Evolutionary conservation across 30 jellyfish, hydroid and myxozoan genomes (phyloP), one percentile per base, ranked within the genome.

Genomic region (Sanderia malayensis): DNA sequence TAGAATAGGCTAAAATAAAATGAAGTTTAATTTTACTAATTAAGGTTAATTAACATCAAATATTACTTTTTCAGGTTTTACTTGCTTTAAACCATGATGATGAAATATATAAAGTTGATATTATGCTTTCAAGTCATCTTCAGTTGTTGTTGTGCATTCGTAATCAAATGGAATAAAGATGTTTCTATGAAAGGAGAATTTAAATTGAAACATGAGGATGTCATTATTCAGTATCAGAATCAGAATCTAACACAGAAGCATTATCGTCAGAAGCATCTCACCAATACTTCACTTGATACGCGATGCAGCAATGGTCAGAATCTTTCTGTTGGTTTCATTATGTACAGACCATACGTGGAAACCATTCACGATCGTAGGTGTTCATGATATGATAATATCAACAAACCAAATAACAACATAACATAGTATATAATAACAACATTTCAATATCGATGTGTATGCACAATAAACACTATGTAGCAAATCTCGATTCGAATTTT

Each of bases 331-430:
- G 98, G 96, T 0, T 90, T 81, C 64, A 83, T 53, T 29, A 21
- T 75, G 58, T 75, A 76, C 67, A 71, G 91, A 20, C 95, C 98
- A n/a, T 90, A 90, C 31, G 81, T 80, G 2, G 94, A 82, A 52
- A 45, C 61, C 1, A 73, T 44, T 1, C 27, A 46, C 28, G 83
- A 72, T 29, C 67, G 92, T 55, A 46, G 46, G 73, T 28, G n/a
- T n/a, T n/a, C n/a, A n/a, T n/a, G n/a, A n/a, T n/a, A n/a, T n/a
- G n/a, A n/a, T n/a, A n/a, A n/a, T n/a, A n/a, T n/a, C n/a, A n/a
- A n/a, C n/a, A n/a, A n/a, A n/a, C n/a, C n/a, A n/a, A n/a, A n/a
- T n/a, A n/a, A n/a, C n/a, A n/a, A n/a, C n/a, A n/a, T n/a, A n/a
- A n/a, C n/a, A n/a, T n/a, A n/a, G n/a, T n/a, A n/a, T n/a, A n/a